phyloP scores from a whole-genome alignment of 2,888 invertebrate genomes.

The Belgica antarctica region DNA sequence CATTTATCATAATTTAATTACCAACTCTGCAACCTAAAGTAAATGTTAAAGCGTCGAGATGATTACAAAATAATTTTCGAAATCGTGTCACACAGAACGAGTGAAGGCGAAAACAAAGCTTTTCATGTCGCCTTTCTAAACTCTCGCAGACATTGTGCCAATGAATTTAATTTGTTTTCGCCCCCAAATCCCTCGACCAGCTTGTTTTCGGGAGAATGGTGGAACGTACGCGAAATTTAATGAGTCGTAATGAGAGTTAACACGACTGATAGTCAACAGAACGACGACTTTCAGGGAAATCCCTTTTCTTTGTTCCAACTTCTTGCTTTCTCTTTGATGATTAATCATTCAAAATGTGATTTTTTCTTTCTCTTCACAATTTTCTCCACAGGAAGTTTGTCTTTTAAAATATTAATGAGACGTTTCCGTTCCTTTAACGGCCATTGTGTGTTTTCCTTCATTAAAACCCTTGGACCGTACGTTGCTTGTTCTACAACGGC shows the following conservation, averaged over 20 bases:
- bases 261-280: not conserved
- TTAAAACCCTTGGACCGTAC: too few relatives aligned
- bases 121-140: not conserved
- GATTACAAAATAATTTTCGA: slow-evolving; percentile 5
- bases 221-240: not conserved
- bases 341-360: slow-evolving; percentile 15
- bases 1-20: slow-evolving; percentile 16
- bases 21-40: slow-evolving; percentile 4
- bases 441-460: too few relatives aligned
- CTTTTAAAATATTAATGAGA: not conserved
- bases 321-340: not conserved
- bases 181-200: not conserved
- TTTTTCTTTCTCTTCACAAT: not conserved
- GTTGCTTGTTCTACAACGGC: too few relatives aligned
- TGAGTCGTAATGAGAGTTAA: not conserved
- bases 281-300: not conserved
- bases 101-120: not conserved
- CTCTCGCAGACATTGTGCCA: not conserved
- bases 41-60: not conserved
- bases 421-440: not conserved
- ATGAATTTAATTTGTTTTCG: not conserved
- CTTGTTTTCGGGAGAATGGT: not conserved
- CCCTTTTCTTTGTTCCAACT: not conserved
- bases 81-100: not conserved
- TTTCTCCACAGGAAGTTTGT: not conserved